Conservation (phyloP, 2,888 invertebrate species). For the Polyploca ridens region DNA sequence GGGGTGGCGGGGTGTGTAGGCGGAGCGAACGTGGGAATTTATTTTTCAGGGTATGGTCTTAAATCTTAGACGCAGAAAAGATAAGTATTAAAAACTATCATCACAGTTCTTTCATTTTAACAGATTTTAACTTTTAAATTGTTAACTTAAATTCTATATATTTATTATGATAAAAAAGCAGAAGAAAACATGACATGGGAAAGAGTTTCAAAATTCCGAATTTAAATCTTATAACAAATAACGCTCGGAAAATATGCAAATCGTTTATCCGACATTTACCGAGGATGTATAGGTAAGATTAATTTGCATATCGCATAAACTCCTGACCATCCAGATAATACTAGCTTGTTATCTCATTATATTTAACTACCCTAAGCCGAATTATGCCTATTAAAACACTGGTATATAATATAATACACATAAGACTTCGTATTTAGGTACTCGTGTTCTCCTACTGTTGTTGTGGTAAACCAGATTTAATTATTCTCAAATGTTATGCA, state of each 20-base stretch:
- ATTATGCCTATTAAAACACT: not conserved
- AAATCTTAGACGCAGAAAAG: too few species aligned
- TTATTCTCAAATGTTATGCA: not conserved
- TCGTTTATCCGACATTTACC: constrained; percentile 25
- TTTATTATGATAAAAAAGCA: too few species aligned
- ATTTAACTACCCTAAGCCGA: not conserved
- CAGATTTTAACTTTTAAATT: too few species aligned
- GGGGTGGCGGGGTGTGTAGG: too few species aligned
- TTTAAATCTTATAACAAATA: not conserved
- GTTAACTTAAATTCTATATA: too few species aligned
- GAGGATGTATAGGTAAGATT: constrained; percentile 28
- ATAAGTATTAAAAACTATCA: too few species aligned
- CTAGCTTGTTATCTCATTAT: constrained; percentile 20
- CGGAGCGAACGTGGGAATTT: too few species aligned
- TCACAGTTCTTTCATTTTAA: too few species aligned
- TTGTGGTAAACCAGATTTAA: not conserved
- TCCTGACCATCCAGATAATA: constrained; percentile 26
- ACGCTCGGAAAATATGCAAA: constrained; percentile 32
- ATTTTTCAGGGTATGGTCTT: too few species aligned
- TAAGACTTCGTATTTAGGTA: not conserved
- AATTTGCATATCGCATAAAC: constrained; percentile 32
- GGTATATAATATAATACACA: not conserved
- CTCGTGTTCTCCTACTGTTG: not conserved
- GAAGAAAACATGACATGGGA: too few species aligned
- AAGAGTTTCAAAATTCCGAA: not conserved